These are phyloP conservation scores for Characodon lateralis DNA, from an alignment of 2,797 vertebrate species.

Conservation along the genomic window DNA sequence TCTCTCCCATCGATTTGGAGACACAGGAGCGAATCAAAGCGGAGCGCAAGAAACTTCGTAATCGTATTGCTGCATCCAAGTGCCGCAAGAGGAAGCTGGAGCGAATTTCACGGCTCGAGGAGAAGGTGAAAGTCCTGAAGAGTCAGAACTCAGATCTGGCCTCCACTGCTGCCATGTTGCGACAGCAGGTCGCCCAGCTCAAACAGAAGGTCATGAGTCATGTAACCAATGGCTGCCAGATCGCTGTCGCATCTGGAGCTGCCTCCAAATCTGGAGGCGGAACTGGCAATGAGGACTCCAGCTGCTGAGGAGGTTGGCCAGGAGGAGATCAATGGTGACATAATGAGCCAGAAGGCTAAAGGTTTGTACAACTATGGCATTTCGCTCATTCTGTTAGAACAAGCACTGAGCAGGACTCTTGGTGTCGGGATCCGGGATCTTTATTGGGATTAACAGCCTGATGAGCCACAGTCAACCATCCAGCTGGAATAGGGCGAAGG, in stretches of 20 bases:
- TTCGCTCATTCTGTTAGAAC: constrained; percentile 4
- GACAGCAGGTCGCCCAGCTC: constrained; percentile 88
- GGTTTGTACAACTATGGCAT: constrained; percentile 22
- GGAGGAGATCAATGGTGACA: not conserved
- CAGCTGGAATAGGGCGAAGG: constrained; percentile 18
- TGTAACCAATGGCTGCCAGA: constrained; percentile 88
- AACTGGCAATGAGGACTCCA: constrained; percentile 65
- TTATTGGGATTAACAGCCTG: constrained; percentile 5
- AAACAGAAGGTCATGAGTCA: constrained; percentile 91
- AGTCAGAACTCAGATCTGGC: constrained; percentile 88
- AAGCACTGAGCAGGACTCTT: constrained; percentile 2
- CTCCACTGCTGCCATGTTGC: constrained; percentile 85
- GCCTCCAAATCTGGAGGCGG: constrained; percentile 63
- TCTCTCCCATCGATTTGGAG: constrained; percentile 87
- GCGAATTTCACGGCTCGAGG: constrained; percentile 88
- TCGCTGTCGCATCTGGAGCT: constrained; percentile 68
- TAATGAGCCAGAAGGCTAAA: constrained; percentile 1
- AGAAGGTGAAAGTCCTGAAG: constrained; percentile 90
- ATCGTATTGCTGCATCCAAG: constrained; percentile 90
- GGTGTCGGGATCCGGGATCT: not conserved
- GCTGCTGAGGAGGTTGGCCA: constrained; percentile 71
- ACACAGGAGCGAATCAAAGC: constrained; percentile 89
- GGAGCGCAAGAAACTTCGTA: constrained; percentile 88
- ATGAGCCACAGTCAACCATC: constrained; percentile 18
- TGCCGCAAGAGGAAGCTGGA: constrained; percentile 90